Evolutionary conservation across 2,797 vertebrate species (phyloP).

Genomic region (Muscicapa comitata): DNA sequence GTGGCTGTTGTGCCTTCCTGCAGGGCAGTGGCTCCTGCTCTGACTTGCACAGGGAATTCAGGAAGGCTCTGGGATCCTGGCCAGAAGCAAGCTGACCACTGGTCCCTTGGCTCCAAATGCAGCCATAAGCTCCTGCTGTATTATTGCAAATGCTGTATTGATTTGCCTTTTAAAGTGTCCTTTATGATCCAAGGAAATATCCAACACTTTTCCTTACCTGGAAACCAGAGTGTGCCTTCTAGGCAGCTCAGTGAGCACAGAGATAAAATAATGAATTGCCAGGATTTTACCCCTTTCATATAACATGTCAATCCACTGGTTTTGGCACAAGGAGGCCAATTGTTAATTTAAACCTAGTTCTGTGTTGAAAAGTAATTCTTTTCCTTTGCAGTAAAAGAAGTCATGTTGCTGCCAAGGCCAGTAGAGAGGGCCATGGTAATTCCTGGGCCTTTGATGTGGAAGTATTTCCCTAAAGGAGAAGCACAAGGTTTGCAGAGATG

Average conservation of each 20-base stretch:
- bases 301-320: background rate
- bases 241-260: background rate
- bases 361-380: background rate
- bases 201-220: background rate
- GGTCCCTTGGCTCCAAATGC: background rate
- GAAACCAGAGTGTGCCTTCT: background rate
- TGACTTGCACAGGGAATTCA: background rate
- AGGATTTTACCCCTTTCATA: background rate
- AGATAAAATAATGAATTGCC: background rate
- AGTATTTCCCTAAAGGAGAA: background rate
- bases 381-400: background rate
- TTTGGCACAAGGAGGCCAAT: background rate
- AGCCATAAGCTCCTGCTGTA: background rate
- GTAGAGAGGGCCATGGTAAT: background rate
- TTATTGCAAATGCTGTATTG: background rate
- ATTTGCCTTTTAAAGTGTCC: background rate
- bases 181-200: background rate
- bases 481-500: background rate
- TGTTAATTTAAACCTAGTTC: background rate
- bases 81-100: background rate
- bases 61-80: background rate
- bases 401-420: background rate
- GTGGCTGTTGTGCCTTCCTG: background rate
- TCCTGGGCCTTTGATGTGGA: background rate
- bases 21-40: background rate